Conservation (phyloP, 2,888 invertebrate species). For the Endotricha flammealis region DNA sequence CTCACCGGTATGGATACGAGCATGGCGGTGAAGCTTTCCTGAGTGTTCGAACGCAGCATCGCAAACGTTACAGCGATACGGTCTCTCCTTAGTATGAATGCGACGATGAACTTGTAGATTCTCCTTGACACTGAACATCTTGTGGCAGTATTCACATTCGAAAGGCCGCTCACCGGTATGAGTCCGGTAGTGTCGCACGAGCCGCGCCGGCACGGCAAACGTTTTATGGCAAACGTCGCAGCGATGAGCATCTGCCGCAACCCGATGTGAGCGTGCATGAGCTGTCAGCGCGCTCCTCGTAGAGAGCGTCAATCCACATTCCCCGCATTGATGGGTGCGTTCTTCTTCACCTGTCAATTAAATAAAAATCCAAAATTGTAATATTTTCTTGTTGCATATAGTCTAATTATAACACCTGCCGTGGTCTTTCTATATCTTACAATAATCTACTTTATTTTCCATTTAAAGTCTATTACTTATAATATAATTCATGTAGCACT, state of each 20-base stretch:
- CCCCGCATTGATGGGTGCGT: slow-evolving; percentile 79
- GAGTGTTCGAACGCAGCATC: slow-evolving; percentile 94
- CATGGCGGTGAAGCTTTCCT: slow-evolving; percentile 92
- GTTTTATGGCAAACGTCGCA: slow-evolving; percentile 95
- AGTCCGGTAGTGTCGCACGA: slow-evolving; percentile 91
- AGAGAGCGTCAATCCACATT: slow-evolving; percentile 86
- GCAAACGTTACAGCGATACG: slow-evolving; percentile 93
- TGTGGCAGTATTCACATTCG: slow-evolving; percentile 94
- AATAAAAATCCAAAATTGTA: too few relatives aligned
- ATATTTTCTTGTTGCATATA: too few relatives aligned
- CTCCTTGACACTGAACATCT: slow-evolving; percentile 95
- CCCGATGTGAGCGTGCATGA: slow-evolving; percentile 76
- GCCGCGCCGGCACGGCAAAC: slow-evolving; percentile 92
- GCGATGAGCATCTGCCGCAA: slow-evolving; percentile 85
- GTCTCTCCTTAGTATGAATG: slow-evolving; percentile 94
- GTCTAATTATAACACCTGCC: too few relatives aligned
- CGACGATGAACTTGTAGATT: slow-evolving; percentile 93
- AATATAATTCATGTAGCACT: too few relatives aligned
- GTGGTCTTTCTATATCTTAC: too few relatives aligned
- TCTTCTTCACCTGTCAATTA: slow-evolving; percentile 76
- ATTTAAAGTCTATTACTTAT: too few relatives aligned
- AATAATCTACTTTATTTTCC: too few relatives aligned
- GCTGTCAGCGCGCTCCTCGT: slow-evolving; percentile 87
- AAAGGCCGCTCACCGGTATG: slow-evolving; percentile 95
- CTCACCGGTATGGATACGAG: slow-evolving; percentile 94